Evolutionary conservation across 2,888 invertebrate genomes (phyloP), one percentile per base, ranked within the genome.

Genomic region (Drosophila melanosoma): DNA sequence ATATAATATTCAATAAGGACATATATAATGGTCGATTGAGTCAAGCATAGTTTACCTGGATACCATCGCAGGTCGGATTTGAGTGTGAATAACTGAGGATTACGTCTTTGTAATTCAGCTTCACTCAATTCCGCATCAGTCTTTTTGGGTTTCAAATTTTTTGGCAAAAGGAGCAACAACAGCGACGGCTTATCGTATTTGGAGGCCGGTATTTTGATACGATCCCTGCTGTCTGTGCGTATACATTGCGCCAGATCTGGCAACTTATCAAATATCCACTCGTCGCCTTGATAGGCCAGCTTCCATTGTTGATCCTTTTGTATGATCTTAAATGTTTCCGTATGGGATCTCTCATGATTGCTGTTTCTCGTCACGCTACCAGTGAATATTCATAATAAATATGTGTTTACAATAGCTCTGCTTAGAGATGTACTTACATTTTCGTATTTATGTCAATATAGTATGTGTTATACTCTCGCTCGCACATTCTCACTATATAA

Each of bases 401-500:
- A 15, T 36, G 15, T 53, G 8, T 57, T 8, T 26, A 29, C 36
- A 32, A 38, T 10, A 17, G n/a, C 23, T 29, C n/a, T n/a, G 6
- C 20, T 29, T 32, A 1, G 11, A 11, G 8, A 23, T 56, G 5
- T 2, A 49, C 78, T 65, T 93, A 96, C 96, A 95, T 95, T 93
- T 95, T 96, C 52, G 95, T 95, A 90, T 97, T 97, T 35, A 96
- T 96, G 91, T 98, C 98, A 75, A 98, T 94, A 91, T 96, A 97
- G 93, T 95, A 98, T 62, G 95, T 95, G 91, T 96, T 95, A 90
- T 97, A 98, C 77, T 95, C 95, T 33, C 95, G 95, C 91, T 97
- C 97, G 91, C 97, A 97, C 92, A 98, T 96, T 45, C 98, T 94
- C 42, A 98, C 92, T 77, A 98, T 96, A 91, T 96, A 98, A 90